A percentile compares a stretch with the other conserved stretches of the same genome.
These are phyloP conservation scores for Syrrhaptes paradoxus DNA, from an alignment of 2,113 vertebrate species.

Conservation along the genomic window DNA sequence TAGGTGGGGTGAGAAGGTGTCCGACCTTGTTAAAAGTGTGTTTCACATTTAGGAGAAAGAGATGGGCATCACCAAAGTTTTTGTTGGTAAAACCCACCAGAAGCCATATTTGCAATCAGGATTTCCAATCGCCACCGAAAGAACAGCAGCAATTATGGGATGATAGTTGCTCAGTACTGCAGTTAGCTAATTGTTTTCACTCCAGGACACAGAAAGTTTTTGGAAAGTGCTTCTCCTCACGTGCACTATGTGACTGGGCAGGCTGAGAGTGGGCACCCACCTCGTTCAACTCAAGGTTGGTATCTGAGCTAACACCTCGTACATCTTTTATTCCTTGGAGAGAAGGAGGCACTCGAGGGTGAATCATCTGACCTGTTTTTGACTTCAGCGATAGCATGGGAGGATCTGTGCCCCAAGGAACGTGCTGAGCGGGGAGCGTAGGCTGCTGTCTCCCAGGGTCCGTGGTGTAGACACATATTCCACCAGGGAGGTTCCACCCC, in stretches of 20 bases:
- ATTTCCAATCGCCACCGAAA: not conserved
- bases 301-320: not conserved
- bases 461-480: not conserved
- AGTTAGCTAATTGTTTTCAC: not conserved
- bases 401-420: not conserved
- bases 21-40: not conserved
- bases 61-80: not conserved
- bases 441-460: not conserved
- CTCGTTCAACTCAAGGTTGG: not conserved
- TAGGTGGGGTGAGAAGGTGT: not conserved
- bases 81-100: not conserved
- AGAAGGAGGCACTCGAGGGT: not conserved
- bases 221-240: not conserved
- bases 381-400: not conserved
- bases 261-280: fast-evolving
- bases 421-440: fast-evolving
- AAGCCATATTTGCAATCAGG: not conserved
- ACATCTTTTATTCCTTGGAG: not conserved
- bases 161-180: not conserved
- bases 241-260: too few relatives aligned
- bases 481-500: not conserved
- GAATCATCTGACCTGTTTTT: not conserved
- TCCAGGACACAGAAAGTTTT: not conserved
- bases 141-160: not conserved
- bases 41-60: not conserved